These are phyloP conservation scores for Colletes collaris DNA, from an alignment of 2,888 invertebrate species.

Conservation along the genomic window DNA sequence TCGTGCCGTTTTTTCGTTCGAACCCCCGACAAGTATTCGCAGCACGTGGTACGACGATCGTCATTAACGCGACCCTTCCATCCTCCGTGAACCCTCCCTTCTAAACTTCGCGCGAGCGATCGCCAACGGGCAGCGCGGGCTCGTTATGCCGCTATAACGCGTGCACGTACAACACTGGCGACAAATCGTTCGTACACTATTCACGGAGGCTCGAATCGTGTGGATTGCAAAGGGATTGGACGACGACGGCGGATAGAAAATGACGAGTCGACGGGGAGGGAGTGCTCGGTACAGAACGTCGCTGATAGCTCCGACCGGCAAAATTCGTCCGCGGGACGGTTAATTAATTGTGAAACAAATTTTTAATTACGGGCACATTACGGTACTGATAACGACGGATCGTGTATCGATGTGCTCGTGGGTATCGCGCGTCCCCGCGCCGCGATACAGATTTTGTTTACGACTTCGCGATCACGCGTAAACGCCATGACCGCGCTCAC, in stretches of 20 bases:
- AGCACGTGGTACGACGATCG: slow-evolving; percentile 14
- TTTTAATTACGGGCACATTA: slow-evolving; percentile 45
- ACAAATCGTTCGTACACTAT: too few relatives aligned
- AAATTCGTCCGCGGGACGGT: not conserved
- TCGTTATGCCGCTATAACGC: not conserved
- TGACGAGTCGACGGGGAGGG: not conserved
- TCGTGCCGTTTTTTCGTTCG: slow-evolving; percentile 30
- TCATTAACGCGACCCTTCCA: not conserved
- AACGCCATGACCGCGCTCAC: slow-evolving; percentile 70
- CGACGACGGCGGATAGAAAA: not conserved
- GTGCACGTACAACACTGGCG: not conserved
- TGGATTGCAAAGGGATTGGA: slow-evolving; percentile 2
- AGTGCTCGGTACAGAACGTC: not conserved
- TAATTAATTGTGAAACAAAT: slow-evolving; percentile 60
- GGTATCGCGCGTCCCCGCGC: slow-evolving; percentile 45
- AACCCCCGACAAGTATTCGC: not conserved
- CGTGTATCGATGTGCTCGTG: slow-evolving; percentile 39
- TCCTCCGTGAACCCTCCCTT: slow-evolving; percentile 2
- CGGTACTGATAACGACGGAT: slow-evolving; percentile 39
- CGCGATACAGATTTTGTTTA: slow-evolving; percentile 75
- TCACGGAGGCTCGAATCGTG: not conserved
- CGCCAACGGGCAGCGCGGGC: too few relatives aligned
- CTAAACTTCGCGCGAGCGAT: too few relatives aligned
- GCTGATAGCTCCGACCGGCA: not conserved
- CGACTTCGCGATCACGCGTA: slow-evolving; percentile 74